Base-by-base conservation (phyloP, 2,797 vertebrate genomes). In the Gambelia wislizenii region DNA sequence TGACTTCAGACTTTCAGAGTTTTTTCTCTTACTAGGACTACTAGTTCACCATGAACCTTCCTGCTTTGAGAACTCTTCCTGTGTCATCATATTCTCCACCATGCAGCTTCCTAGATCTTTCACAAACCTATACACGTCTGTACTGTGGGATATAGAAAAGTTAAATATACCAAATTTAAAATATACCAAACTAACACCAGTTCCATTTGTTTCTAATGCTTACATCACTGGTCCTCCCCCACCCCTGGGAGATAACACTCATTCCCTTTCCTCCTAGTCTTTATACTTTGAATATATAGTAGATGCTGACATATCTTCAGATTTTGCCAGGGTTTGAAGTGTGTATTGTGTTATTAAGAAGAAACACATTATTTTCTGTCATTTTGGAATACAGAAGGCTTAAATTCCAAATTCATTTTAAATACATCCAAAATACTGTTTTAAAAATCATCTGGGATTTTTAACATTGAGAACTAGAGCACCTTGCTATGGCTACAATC, bases 391-490 rank as follows among this genome's bases (percentile, higher is more conserved):
- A 67, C 42, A 59, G 85, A 33, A 59, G 22, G 33, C 39, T 70
- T 76, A 39, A 49, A 64, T 89, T 94, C 90, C 30, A 67, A 80
- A 83, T 86, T 92, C 76, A 36, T 78, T 90, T 93, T 70, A 80
- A 8, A 70, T 72, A 89, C 80, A 42, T 59, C 39, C 30, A 0
- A 92, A 79, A 86, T 74, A 14, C 36, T 94, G 88, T 22, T 6
- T 44, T 25, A 56, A 39, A 84, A 74, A 39, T 52, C 56, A 78
- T 78, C 18, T 59, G 61, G 61, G 84, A 25, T 88, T 90, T 14
- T 0, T 76, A 64, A 72, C 79, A 77, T 56, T 3, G 3, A 91
- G 39, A 59, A 84, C 85, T 83, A 89, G 54, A 67, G 83, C 86
- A 79, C 75, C 91, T 89, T 14, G 42, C 54, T 76, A 76, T 13